A percentile compares a stretch with the other conserved stretches of the same genome.
Evolutionary conservation across 2,797 vertebrate genomes (phyloP).

Genomic region (Eurystomus glaucurus): DNA sequence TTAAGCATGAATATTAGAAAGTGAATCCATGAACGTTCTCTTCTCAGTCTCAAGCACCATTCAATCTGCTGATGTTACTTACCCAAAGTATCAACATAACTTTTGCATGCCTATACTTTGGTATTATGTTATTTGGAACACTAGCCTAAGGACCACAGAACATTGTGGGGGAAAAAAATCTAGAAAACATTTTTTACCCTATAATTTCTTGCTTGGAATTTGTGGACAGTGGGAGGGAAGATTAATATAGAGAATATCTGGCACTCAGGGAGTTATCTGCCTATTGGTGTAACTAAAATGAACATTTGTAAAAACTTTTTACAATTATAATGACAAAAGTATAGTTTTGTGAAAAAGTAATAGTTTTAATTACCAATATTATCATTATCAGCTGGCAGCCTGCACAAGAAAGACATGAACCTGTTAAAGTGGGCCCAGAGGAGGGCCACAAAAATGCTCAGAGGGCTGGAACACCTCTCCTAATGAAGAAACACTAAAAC

Average conservation of each 20-base stretch:
- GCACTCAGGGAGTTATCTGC: background rate
- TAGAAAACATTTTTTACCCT: background rate
- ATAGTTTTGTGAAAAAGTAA: background rate
- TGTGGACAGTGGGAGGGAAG: background rate
- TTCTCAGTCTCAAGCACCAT: background rate
- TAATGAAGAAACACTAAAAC: background rate
- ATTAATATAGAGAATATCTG: background rate
- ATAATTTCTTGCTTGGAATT: background rate
- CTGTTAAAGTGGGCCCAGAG: background rate
- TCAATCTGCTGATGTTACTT: background rate
- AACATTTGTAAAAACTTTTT: background rate
- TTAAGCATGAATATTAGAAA: background rate
- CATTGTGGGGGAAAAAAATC: background rate
- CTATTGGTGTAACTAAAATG: background rate
- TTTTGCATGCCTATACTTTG: background rate
- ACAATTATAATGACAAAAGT: background rate
- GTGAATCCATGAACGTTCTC: fast-evolving
- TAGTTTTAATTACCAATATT: background rate
- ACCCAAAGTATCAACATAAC: background rate
- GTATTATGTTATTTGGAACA: background rate
- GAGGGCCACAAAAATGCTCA: background rate
- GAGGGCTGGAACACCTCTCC: background rate
- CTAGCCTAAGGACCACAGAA: background rate
- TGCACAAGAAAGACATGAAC: background rate
- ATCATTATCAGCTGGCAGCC: background rate